These are phyloP conservation scores for Monochamus alternatus DNA, from an alignment of 2,888 invertebrate species.

Conservation along the genomic window DNA sequence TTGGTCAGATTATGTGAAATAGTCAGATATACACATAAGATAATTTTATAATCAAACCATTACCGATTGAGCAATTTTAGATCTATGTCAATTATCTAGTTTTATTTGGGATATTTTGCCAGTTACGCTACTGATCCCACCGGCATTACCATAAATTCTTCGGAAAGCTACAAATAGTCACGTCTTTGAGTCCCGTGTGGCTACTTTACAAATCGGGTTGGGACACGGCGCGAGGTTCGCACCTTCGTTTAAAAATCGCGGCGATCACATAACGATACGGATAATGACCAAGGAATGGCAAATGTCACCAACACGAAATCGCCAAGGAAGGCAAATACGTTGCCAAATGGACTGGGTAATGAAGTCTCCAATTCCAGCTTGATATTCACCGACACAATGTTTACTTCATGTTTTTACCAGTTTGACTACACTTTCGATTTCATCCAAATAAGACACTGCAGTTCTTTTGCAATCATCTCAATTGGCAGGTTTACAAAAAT, in stretches of 20 bases:
- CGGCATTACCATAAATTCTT: constrained; percentile 57
- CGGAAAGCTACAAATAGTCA: constrained; percentile 49
- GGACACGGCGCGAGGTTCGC: constrained; percentile 48
- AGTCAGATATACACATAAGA: no score
- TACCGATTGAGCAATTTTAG: no score
- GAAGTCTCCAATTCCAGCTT: background rate
- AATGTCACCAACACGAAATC: constrained; percentile 13
- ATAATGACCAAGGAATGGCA: constrained; percentile 43
- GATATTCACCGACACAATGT: no score
- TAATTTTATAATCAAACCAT: no score
- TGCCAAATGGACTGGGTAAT: background rate
- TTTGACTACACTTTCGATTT: background rate
- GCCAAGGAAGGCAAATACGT: background rate
- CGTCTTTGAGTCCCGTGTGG: constrained; percentile 51
- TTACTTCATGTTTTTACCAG: no score
- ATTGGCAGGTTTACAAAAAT: no score
- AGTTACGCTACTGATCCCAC: constrained; percentile 20
- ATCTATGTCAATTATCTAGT: no score
- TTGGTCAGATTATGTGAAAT: no score
- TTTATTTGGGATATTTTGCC: background rate
- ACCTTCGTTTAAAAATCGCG: constrained; percentile 46
- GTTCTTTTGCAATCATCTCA: no score
- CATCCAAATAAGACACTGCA: background rate
- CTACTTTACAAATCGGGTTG: constrained; percentile 52
- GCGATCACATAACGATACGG: constrained; percentile 50